These are phyloP conservation scores for Sarcophaga rosellei DNA, from an alignment of 2,888 invertebrate species.

Conservation along the genomic window DNA sequence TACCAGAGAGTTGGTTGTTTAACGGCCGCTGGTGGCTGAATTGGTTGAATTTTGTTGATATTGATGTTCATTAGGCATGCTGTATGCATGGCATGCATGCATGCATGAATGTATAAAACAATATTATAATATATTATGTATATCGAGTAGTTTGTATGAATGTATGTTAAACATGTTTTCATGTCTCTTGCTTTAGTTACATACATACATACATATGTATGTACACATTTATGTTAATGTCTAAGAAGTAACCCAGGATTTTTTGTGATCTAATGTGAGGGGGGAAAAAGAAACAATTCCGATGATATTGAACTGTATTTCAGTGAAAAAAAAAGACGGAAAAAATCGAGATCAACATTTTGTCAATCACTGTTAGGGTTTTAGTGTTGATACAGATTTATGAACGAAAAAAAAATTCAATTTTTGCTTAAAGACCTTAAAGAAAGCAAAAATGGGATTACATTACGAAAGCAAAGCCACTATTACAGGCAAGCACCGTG, in stretches of 20 bases:
- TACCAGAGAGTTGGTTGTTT: slow-evolving; percentile 51
- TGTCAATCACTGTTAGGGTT: slow-evolving; percentile 63
- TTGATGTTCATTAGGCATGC: slow-evolving; percentile 15
- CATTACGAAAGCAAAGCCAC: no score
- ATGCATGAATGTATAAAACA: slow-evolving; percentile 21
- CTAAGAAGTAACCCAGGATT: neutral
- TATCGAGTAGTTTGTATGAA: no score
- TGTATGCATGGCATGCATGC: slow-evolving; percentile 9
- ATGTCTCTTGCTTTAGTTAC: neutral
- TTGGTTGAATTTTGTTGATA: neutral
- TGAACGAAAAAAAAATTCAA: neutral
- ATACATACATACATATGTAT: neutral
- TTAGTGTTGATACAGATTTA: slow-evolving; percentile 23
- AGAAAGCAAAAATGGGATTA: no score
- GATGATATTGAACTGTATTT: neutral
- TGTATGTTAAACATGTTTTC: neutral
- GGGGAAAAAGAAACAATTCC: no score
- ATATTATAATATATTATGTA: neutral
- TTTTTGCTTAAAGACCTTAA: neutral
- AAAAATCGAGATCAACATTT: slow-evolving; percentile 65
- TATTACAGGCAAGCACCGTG: no score
- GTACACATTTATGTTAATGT: no score
- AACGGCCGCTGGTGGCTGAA: neutral
- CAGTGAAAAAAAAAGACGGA: no score
- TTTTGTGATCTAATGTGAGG: neutral